Evolutionary conservation across 1,140 invertebrate genomes (phyloP), one percentile per base, ranked within the genome.

Genomic region (Holotrichia oblita): DNA sequence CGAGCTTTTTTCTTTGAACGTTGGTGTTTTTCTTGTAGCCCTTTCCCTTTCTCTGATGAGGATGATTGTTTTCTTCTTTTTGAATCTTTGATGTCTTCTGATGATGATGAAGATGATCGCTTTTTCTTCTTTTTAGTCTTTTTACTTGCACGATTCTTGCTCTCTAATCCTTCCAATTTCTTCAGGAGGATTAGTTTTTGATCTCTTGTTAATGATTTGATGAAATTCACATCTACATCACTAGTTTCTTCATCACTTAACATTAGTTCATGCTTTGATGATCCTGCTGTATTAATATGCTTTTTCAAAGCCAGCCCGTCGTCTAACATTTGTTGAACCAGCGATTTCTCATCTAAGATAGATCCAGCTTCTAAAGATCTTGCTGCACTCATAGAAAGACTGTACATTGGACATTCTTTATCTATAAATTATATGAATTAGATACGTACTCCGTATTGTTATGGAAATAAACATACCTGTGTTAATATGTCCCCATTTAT

Each of bases 401-500:
- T 95, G 82, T 97, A 99, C 87, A 99, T 91, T 41, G 95, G 95
- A 89, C 98, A 99, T 88, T 98, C 97, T 87, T 94, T 95, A 84
- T 97, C 93, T 93, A 77, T 44, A 81, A 79, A 44, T 44, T 44
- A 4, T 14, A 81, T 44, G 2, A 9, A 44, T 44, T 44, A 44
- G 9, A 3, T 44, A 2, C 2, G 8, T 44, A 8, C 8, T 61
- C 1, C n/a, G n/a, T 61, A 61, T 20, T n/a, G 17, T n/a, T 14
- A 61, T n/a, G n/a, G 20, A 41, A 40, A 73, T 34, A 73, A 22
- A 73, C 6, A 40, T 89, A 92, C 97, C 98, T 85, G 99, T 99
- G 86, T 99, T 99, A 59, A 99, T 97, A 85, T 99, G 99, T 6
- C 99, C 99, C 98, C 98, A 99, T 86, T 99, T 98, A 83, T 98